Base-by-base conservation (phyloP, 2,797 vertebrate species). In the Argentina silus region DNA sequence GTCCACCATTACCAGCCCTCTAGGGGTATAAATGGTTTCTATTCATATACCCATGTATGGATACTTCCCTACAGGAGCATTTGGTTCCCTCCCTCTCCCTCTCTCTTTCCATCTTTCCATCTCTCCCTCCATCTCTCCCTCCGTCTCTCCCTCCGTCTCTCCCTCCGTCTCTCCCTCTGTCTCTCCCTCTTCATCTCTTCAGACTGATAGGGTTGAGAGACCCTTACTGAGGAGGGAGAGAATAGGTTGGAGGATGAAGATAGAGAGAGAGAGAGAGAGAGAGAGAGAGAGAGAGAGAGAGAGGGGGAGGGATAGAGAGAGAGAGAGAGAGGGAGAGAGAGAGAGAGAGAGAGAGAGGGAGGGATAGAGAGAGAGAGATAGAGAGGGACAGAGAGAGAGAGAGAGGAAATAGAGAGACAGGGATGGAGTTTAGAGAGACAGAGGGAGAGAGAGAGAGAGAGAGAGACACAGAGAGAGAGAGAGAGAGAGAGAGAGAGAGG, bases 201-300 rank as follows among this genome's bases (percentile, higher is more conserved):
- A 47, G 12, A 15, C 1, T 51, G 6, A 15, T 15, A 21, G n/a
- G 19, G 4, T 17, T 11, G 56, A 17, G 55, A 57, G 55, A 57
- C n/a, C 6, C 8, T 9, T 8, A 21, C 5, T 11, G 53, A 56
- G 53, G 7, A 60, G 57, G 21, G 21, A 60, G 56, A 59, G 57
- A 60, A 12, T 21, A 19, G 27, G 27, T 36, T 36, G 27, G 27
- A 36, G 27, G n/a, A n/a, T n/a, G n/a, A n/a, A n/a, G n/a, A n/a
- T n/a, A 48, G 47, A 48, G 47, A 48, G 11, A 48, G 47, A 48
- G 15, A 47, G 44, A 15, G 23, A 53, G 27, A 10, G 48, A 14
- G 48, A 60, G 44, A 67, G 64, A 67, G 57, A 27, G 11, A 51
- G 72, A 68, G 27, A 55, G 17, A 55, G n/a, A 14, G 27, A 45